Conservation (phyloP, 2,113 vertebrate species). For the Oncorhynchus tshawytscha region DNA sequence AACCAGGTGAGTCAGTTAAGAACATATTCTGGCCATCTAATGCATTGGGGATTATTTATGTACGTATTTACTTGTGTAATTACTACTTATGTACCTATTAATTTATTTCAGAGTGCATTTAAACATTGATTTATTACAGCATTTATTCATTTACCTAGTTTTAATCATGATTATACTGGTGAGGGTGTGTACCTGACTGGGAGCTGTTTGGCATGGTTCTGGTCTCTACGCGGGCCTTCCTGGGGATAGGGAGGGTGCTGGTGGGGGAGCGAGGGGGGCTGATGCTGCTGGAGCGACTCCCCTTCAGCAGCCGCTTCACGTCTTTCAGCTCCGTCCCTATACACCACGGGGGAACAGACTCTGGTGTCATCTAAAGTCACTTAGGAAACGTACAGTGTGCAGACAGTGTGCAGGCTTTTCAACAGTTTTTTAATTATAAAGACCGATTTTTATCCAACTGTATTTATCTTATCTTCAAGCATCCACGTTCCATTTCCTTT, state of each 20-base stretch:
- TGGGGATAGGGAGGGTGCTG: conserved; percentile 88
- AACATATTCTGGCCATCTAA: no score
- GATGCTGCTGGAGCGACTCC: conserved; percentile 82
- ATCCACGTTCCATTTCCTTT: not conserved
- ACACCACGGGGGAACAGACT: not conserved
- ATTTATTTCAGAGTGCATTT: no score
- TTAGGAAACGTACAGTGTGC: not conserved
- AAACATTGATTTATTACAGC: no score
- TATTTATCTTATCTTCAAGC: not conserved
- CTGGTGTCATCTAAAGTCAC: not conserved
- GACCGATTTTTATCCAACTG: not conserved
- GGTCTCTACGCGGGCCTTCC: conserved; percentile 84
- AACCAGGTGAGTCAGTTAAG: no score
- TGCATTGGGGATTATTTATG: no score
- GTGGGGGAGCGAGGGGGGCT: conserved; percentile 84
- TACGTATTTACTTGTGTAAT: no score
- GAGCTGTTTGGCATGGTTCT: conserved; percentile 71
- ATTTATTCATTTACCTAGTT: no score
- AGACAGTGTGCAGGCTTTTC: not conserved
- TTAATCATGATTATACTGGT: not conserved
- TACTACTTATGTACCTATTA: no score
- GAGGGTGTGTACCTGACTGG: conserved; percentile 73
- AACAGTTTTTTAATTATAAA: not conserved
- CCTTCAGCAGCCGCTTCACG: conserved; percentile 91
- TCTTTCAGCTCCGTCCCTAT: conserved; percentile 95